Evolutionary conservation across 2,113 vertebrate genomes (phyloP).

Genomic region (Halichoerus grypus): DNA sequence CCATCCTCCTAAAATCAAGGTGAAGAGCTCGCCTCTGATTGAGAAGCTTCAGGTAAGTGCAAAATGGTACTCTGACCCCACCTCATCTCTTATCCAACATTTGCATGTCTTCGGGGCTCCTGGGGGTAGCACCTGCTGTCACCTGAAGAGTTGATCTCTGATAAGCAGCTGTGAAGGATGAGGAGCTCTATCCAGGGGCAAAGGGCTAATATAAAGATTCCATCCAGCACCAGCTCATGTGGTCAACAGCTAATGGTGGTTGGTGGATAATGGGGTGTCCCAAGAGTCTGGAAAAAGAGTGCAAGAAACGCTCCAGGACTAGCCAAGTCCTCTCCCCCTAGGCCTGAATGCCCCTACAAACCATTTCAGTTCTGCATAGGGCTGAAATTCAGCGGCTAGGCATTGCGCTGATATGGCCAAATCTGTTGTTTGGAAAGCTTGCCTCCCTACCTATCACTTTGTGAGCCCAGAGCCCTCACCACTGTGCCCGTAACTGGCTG

Average conservation of each 20-base stretch:
- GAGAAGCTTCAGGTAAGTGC: conserved; percentile 90
- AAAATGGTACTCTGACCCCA: not conserved
- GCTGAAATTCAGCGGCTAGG: not conserved
- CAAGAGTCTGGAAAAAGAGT: not conserved
- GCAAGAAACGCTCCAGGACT: not conserved
- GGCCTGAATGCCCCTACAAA: not conserved
- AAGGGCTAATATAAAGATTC: not conserved
- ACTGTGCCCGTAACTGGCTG: accelerated
- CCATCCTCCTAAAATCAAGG: conserved; percentile 86
- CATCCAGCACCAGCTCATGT: accelerated
- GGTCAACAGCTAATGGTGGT: accelerated
- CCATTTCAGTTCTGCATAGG: not conserved
- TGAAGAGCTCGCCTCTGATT: conserved; percentile 91
- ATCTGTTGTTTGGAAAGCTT: too few relatives aligned
- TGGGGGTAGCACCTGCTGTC: not conserved
- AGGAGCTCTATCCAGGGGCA: not conserved
- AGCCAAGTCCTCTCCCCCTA: not conserved
- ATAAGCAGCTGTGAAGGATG: not conserved
- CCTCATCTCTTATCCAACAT: not conserved
- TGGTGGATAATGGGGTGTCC: accelerated
- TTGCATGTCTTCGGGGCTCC: not conserved
- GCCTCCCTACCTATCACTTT: not conserved
- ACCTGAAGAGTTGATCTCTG: not conserved
- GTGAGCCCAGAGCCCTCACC: not conserved
- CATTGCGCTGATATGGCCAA: accelerated